Base-by-base conservation (phyloP, 2,797 vertebrate genomes). In the Enteromius paludinosus region DNA sequence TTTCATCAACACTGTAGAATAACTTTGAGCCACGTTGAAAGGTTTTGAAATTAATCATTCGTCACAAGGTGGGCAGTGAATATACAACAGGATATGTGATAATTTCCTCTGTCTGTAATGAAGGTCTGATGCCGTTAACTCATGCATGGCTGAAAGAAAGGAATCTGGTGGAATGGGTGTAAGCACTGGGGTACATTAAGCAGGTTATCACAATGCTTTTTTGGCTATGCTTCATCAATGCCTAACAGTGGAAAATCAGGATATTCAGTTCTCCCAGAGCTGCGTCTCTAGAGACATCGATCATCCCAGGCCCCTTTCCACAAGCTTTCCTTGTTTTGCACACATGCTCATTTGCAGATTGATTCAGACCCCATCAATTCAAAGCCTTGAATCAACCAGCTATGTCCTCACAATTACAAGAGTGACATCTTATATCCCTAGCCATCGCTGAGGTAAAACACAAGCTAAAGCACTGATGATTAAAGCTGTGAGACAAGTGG, bases 261-360 rank as follows among this genome's bases (percentile, higher is more conserved):
- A 66, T 68, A 69, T 88, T 88, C 74, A 68, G 85, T 78, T 82
- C 70, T 73, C 18, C 23, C 87, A 78, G 83, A 71, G 69, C 64
- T 47, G 66, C 38, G 78, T 79, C 85, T 85, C 81, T 68, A 14
- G 79, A 82, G 85, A 84, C 87, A 87, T 86, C 52, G 84, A 86
- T 88, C 85, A 88, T 84, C 76, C 47, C 65, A 30, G 62, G 56
- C 65, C 73, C 77, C 82, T 82, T 82, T 80, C 71, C 68, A 65
- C 49, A 47, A 78, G 64, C 78, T 79, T 79, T 85, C 73, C 85
- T 85, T 87, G 85, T 84, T 84, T 87, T 87, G 86, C 85, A 84
- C 86, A 85, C 86, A 86, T 87, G 79, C 88, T 89, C 86, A 85
- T 86, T 89, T 87, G 83, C 83, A 83, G 83, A 89, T 86, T 89